Conservation (phyloP, 2,113 vertebrate species). For the Rhabdornis inornatus region DNA sequence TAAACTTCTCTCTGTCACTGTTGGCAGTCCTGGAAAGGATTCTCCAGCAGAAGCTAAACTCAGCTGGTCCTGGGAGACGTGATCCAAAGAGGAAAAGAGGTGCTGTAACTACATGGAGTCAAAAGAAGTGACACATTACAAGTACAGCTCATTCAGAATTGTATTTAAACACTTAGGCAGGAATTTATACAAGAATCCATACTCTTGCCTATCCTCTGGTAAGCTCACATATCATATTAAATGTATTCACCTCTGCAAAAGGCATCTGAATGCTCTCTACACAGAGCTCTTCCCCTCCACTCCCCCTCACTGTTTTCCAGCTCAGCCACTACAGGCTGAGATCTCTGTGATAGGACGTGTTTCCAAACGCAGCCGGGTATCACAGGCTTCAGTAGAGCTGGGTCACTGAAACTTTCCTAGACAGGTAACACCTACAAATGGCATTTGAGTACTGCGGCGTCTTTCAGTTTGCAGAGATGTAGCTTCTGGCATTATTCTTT, state of each 20-base stretch:
- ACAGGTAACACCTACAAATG: neutral
- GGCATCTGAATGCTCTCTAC: neutral
- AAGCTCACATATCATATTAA: neutral
- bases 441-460: neutral
- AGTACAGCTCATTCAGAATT: neutral
- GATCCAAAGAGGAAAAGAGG: neutral
- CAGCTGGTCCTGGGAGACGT: neutral
- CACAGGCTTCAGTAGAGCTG: neutral
- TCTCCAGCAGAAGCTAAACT: neutral
- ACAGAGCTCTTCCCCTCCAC: neutral
- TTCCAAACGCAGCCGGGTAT: neutral
- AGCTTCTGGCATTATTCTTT: neutral
- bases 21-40: neutral
- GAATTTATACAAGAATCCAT: neutral
- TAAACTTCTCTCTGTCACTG: neutral
- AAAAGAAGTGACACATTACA: neutral
- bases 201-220: neutral
- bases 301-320: neutral
- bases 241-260: neutral
- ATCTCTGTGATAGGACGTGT: neutral
- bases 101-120: neutral
- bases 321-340: neutral
- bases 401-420: conserved; percentile 12
- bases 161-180: neutral
- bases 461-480: neutral